Evolutionary conservation across 2,888 invertebrate genomes (phyloP), one percentile per base, ranked within the genome.

Genomic region (Vanessa cardui): DNA sequence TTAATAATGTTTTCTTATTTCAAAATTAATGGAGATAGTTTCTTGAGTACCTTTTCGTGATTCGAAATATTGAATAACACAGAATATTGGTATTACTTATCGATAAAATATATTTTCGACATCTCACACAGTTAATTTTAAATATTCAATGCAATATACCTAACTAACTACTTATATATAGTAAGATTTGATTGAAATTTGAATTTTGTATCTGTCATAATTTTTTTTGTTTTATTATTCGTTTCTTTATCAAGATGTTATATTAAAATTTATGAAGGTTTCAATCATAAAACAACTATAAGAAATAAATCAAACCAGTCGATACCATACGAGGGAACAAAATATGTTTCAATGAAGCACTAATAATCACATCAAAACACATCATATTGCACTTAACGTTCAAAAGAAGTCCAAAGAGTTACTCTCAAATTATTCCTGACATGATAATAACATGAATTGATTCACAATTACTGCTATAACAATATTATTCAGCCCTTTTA

Each of bases 381-480:
- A 83, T 83, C 81, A 80, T 76, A 84, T 81, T 83, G 80, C 85
- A 87, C 85, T 89, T 88, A 78, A 70, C 72, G 58, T 72, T 63
- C 68, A 73, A 74, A 72, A 61, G 67, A 79, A 74, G 54, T 70
- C 64, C 71, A 67, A 72, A 76, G 75, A 76, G 78, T 78, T 80
- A 80, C 84, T 83, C 83, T 80, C 82, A 87, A 88, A 92, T 90
- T 85, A 85, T 81, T 83, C 68, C 80, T 89, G 90, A 91, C 91
- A 88, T 86, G 84, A 87, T 91, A 90, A 92, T 91, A 90, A 89
- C 85, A 81, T 77, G 83, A 85, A 88, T 86, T 85, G 85, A 86
- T 87, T 86, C 85, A 85, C 87, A 85, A 90, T 89, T 88, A 86
- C 83, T 83, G 81, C 79, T 81, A 83, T 84, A 83, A 83, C 83